Evolutionary conservation across 1,140 invertebrate genomes (phyloP), one percentile per base, ranked within the genome.

Genomic region (Kradibia gibbosae): DNA sequence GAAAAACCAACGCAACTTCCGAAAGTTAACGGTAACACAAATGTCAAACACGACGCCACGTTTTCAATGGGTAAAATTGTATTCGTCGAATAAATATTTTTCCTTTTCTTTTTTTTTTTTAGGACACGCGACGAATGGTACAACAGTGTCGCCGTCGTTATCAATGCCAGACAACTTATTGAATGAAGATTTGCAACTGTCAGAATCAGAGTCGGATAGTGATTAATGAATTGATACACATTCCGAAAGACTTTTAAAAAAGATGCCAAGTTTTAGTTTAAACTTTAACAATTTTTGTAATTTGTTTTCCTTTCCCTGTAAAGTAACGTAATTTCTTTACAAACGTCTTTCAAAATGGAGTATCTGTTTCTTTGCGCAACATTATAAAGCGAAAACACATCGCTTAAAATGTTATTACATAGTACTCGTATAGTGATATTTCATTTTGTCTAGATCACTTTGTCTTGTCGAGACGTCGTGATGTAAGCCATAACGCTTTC

Each of bases 161-260:
- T 78, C 92, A 2, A 89, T 94, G 88, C 92, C 93, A 17, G 90
- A 91, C 83, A 92, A 93, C 88, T 91, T 95, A 82, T 91, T 95
- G 65, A 94, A 93, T 87, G 94, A 96, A 85, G 95, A 96, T 90
- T 92, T 96, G 83, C 94, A 95, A 88, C 91, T 96, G 78, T 96
- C 95, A 62, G 95, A 96, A 91, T 93, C 94, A n/a, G 94, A 93
- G 81, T 94, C 94, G 67, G 94, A 94, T 76, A 92, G 92, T 74
- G 91, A 93, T 86, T 82, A 82, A 85, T 60, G 11, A 78, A 81
- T 82, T 78, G 70, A 78, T 78, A 74, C 81, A 81, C 67, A 79
- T 82, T 81, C 82, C 82, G 81, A 84, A 78, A 78, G 78, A 83
- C 67, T 76, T 80, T 78, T 76, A 77, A 82, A 80, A 80, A 80